Base-by-base conservation (phyloP, 1,140 invertebrate species). In the Drosophila mojavensis region DNA sequence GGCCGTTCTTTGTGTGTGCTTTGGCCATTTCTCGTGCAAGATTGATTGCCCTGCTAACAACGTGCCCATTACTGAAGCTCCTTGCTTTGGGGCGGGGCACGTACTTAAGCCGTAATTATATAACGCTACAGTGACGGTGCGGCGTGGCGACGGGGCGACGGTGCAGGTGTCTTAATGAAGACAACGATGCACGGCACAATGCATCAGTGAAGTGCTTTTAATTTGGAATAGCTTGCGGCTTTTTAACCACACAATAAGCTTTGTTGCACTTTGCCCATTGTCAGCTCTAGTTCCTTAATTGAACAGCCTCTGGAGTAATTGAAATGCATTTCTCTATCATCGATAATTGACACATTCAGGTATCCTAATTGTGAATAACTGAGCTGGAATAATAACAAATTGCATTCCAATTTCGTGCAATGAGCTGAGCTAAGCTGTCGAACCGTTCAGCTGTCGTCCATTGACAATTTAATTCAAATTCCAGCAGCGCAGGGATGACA, bases 31-130 rank as follows among this genome's bases (percentile, higher is more conserved):
- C 45, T 66, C 75, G 54, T 61, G 24, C 20, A 67, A 70, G 62
- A 82, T 75, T 82, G 79, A 82, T 82, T 82, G 65, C 62, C 67
- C 62, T 51, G 61, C 26, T 61, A 17, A 58, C 39, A 58, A 79
- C 74, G 63, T 79, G 72, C 77, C 58, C 61, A 65, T 59, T 51
- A 36, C 13, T 58, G 60, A 20, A 65, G 75, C 60, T 63, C 39
- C 36, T 53, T 39, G 30, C 63, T 43, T 60, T 55, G 17, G 39
- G n/a, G 24, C 39, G 39, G 5, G 50, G 36, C 39, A 66, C 48
- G 50, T 56, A 47, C 63, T 56, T 47, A 26, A 11, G 41, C n/a
- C 17, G 41, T 56, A 66, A 66, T 56, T 66, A 56, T 47, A 43
- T 30, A 26, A 54, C 36, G 43, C n/a, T 56, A 5, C 2, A 41